phyloP scores from a whole-genome alignment of 92 coral and sea anemone species.

The Zoanthus gigantus region DNA sequence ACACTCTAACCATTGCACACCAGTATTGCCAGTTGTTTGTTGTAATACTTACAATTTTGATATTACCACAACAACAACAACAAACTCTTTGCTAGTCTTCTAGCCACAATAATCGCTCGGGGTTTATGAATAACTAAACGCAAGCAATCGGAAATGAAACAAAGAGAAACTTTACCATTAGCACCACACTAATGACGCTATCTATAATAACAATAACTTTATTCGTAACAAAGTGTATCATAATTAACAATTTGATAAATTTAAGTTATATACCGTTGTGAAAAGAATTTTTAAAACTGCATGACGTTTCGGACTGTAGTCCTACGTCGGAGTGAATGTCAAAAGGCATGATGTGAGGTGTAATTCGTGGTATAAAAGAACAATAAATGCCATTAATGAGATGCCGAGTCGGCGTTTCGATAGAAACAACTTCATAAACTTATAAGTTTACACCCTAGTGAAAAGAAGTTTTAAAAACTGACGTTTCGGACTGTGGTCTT shows the following conservation, averaged over 20 bases:
- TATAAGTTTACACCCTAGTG: too few species aligned
- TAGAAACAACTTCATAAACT: too few species aligned
- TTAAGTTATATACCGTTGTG: too few species aligned
- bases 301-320: too few species aligned
- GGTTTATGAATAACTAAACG: background rate
- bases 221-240: background rate
- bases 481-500: too few species aligned
- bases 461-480: too few species aligned
- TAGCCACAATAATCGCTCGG: background rate
- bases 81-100: background rate
- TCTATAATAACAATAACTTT: background rate
- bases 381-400: too few species aligned
- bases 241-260: background rate
- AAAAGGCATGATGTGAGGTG: too few species aligned
- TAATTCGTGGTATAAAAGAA: too few species aligned
- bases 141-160: background rate
- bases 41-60: background rate
- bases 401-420: too few species aligned
- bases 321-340: too few species aligned
- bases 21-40: background rate
- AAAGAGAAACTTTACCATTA: background rate
- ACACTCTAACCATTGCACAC: background rate
- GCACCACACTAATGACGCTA: background rate
- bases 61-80: background rate
- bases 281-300: too few species aligned